Evolutionary conservation across 2,113 vertebrate genomes (phyloP), one percentile per base, ranked within the genome.

Genomic region (Xiphophorus maculatus): DNA sequence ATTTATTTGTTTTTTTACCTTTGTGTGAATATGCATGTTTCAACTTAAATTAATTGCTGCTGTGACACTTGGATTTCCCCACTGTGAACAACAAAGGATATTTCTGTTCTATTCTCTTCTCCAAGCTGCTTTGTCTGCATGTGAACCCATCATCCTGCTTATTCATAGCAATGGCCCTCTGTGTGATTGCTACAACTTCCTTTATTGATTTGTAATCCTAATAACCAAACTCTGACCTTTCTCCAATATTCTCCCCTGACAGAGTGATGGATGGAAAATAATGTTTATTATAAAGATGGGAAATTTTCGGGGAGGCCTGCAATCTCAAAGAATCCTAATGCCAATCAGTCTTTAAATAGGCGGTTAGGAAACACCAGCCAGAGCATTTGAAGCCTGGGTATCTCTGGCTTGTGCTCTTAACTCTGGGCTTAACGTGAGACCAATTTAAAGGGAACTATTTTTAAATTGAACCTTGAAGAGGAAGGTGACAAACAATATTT

Each of bases 401-500:
- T 82, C 73, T 62, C 32, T 8, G 33, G 76, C 64, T 69, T n/a
- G 40, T 17, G 35, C 27, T 85, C 69, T 88, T 83, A 77, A 83
- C 73, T 7, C 42, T 33, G 0, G 3, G 71, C 17, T 70, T 63
- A 65, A 51, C 51, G 33, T n/a, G 29, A 37, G 40, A 30, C 22
- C 2, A 13, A n/a, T 75, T 84, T 51, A 10, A 69, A 71, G 66
- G 15, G 63, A 51, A 37, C 80, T 93, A 85, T 93, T 83, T 89
- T 71, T 54, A 76, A 76, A 66, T 22, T 10, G 33, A 75, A 78
- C 74, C 66, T 61, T 60, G 1, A 32, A 63, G 61, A 84, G 71
- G 69, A 82, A 40, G 67, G 48, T 73, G 84, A 86, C 84, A 86
- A 73, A 51, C 68, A 83, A 85, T 82, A 77, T 84, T 58, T 89